phyloP scores from a whole-genome alignment of 2,113 vertebrate genomes.

The Zootoca vivipara region DNA sequence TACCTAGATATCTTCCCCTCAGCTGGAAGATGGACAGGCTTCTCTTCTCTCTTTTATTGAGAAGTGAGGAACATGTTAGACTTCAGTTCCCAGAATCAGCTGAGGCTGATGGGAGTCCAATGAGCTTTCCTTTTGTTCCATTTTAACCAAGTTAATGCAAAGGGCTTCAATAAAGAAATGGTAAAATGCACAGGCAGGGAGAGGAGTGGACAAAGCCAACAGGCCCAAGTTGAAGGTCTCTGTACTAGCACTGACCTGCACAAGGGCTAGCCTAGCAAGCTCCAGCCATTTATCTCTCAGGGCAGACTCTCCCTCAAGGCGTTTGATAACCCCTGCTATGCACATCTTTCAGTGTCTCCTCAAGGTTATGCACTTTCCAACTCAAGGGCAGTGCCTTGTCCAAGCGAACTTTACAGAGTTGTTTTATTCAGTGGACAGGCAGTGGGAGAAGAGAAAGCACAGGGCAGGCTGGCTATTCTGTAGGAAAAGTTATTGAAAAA shows the following conservation, averaged over 20 bases:
- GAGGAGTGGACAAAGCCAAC: neutral
- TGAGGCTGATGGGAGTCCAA: neutral
- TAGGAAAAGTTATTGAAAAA: neutral
- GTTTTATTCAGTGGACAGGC: constrained; percentile 12
- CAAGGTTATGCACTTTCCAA: neutral
- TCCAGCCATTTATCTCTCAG: neutral
- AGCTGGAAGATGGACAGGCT: neutral
- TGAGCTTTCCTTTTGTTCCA: neutral
- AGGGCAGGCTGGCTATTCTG: neutral
- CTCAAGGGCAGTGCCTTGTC: neutral
- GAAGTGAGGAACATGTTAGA: neutral
- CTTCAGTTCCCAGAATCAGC: too few relatives aligned
- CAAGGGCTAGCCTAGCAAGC: neutral
- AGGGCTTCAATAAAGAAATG: neutral
- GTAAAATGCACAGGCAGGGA: neutral
- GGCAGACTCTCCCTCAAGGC: neutral
- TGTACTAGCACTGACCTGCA: neutral
- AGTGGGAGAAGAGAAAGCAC: neutral
- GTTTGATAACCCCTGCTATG: neutral
- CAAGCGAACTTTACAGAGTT: neutral
- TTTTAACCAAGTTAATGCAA: neutral
- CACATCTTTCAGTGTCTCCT: neutral
- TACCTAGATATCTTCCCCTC: neutral
- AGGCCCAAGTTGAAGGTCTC: neutral
- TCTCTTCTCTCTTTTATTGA: neutral